Evolutionary conservation across 23 tunicate species (phyloP), one percentile per base, ranked within the genome.

Genomic region (Trididemnum clinides): DNA sequence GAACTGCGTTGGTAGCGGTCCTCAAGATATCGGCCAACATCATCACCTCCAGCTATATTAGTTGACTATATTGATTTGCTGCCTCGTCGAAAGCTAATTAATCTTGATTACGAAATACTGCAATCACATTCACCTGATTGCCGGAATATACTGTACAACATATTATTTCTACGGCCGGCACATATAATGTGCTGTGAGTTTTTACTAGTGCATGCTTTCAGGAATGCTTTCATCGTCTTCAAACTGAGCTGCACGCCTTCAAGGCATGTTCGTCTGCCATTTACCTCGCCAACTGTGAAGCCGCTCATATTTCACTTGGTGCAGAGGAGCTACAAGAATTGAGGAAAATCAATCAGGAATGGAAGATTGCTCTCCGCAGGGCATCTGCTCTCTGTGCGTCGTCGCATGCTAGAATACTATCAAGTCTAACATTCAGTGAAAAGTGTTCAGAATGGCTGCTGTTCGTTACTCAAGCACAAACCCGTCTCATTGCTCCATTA

Each of bases 371-470:
- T 0, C 35, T 88, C 21, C 71, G 71, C 33, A 20, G 37, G 7
- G 6, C 25, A 3, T 20, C 37, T 4, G 75, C 75, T 6, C 36
- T 36, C 30, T 66, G 37, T 31, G 37, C 7, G 6, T 6, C 36
- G n/a, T 19, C 6, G n/a, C 37, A 29, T 20, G 25, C 6, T 7
- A 36, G 6, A 2, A 30, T 66, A 37, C 75, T 66, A 29, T 15
- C 36, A 2, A 50, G 30, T 31, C 69, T 87, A 33, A 65, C 77
- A 10, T 92, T 92, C 33, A 32, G 36, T 4, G 86, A 92, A n/a
- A 83, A 57, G 31, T 92, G 97, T 58, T 88, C 87, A 57, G 65
- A 80, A 6, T 92, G 97, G 97, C 82, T 92, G 97, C 74, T 92
- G 25, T 92, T 87, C 50, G 86, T 92, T 23, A 78, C 97, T 31